phyloP scores from a whole-genome alignment of 1,140 invertebrate species.

The Zaprionus davidi region DNA sequence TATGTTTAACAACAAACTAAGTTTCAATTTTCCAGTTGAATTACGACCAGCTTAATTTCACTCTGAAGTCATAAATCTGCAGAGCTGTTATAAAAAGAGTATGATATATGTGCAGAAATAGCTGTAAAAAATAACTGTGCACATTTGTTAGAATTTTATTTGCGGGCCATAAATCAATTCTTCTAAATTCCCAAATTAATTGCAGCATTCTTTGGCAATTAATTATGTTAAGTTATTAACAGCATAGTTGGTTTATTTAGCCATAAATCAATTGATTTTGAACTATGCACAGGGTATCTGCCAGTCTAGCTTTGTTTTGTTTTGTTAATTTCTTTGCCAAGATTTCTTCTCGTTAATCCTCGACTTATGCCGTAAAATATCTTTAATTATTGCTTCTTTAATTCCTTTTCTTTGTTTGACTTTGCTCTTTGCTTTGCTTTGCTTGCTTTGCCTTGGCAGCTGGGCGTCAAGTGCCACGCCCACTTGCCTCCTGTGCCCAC shows the following conservation, averaged over 20 bases:
- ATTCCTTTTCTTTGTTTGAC: conserved; percentile 7
- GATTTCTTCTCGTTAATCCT: not conserved
- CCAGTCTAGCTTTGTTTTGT: not conserved
- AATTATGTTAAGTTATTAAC: not conserved
- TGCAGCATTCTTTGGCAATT: not conserved
- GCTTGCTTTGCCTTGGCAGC: not conserved
- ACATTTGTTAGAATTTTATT: not conserved
- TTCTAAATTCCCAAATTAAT: conserved; percentile 4
- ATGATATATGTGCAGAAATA: not conserved
- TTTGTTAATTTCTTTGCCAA: not conserved
- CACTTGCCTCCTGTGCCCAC: not conserved
- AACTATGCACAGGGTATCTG: not conserved
- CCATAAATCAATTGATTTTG: not conserved
- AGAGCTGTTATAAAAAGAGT: not conserved
- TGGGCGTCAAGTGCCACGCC: conserved; percentile 15
- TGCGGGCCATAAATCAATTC: not conserved
- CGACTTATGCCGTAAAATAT: not conserved
- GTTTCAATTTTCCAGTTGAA: not conserved
- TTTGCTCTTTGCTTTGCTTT: not conserved
- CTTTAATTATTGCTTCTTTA: conserved; percentile 12
- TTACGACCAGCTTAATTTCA: not conserved
- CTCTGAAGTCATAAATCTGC: not conserved
- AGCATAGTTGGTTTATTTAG: not conserved
- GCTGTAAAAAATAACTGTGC: conserved; percentile 6
- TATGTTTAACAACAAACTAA: not conserved